Evolutionary conservation across 2,888 invertebrate genomes (phyloP).

Genomic region (Zonitis immaculata): DNA sequence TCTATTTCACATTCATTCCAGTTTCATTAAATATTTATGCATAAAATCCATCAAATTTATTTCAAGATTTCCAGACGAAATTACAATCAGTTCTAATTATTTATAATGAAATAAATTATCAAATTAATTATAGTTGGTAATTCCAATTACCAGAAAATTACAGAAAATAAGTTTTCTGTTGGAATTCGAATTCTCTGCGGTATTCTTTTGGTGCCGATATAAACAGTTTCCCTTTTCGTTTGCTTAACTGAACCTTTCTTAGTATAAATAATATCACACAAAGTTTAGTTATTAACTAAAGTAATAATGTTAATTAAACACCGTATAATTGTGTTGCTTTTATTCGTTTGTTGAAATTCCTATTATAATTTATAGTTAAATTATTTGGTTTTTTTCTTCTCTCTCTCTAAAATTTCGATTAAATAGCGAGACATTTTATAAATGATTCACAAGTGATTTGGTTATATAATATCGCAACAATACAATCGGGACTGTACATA

Average conservation of each 20-base stretch:
- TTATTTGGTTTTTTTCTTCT: not conserved
- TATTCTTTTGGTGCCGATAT: not conserved
- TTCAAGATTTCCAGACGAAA: not conserved
- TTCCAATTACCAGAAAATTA: not conserved
- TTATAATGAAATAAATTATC: no score
- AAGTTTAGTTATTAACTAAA: slow-evolving; percentile 2
- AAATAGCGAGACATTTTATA: not conserved
- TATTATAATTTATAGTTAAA: no score
- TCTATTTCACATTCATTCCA: not conserved
- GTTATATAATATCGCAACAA: not conserved
- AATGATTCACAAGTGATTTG: not conserved
- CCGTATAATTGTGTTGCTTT: slow-evolving; percentile 8
- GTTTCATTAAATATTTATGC: not conserved
- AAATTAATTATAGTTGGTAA: no score
- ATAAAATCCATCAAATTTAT: not conserved
- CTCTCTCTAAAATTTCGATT: not conserved
- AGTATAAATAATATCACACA: not conserved
- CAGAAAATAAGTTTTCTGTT: not conserved
- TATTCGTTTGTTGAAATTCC: no score
- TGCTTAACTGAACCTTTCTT: not conserved
- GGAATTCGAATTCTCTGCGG: not conserved
- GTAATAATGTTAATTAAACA: slow-evolving; percentile 15
- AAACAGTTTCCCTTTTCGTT: slow-evolving; percentile 3
- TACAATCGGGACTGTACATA: slow-evolving; percentile 2
- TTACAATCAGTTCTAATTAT: no score